A percentile compares a stretch with the other conserved stretches of the same genome.
Conservation (phyloP, 2,888 invertebrate genomes). For the Heliothis peltigera region DNA sequence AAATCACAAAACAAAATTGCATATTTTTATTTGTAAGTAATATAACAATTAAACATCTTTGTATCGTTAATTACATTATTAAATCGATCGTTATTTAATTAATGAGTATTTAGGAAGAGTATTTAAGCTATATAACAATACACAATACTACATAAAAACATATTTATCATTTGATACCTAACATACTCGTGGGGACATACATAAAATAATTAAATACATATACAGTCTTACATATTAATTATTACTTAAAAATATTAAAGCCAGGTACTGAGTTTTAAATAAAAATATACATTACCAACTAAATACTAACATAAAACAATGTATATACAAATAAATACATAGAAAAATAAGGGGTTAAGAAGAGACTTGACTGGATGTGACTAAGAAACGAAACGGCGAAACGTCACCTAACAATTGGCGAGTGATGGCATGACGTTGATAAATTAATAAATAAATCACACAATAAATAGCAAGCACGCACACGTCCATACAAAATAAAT, state of each 20-base stretch:
- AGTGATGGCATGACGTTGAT: constrained; percentile 64
- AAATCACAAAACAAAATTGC: constrained; percentile 48
- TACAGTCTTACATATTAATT: constrained; percentile 65
- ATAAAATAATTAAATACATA: constrained; percentile 41
- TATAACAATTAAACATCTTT: constrained; percentile 55
- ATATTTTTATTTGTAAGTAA: constrained; percentile 57
- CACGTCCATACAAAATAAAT: constrained; percentile 76
- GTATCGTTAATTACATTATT: constrained; percentile 47
- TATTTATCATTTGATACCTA: constrained; percentile 40
- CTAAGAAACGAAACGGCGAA: constrained; percentile 49
- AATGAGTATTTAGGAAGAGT: constrained; percentile 57
- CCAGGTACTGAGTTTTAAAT: constrained; percentile 75
- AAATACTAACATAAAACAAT: constrained; percentile 67
- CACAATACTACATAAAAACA: constrained; percentile 34
- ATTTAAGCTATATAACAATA: constrained; percentile 38
- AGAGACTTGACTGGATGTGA: constrained; percentile 61
- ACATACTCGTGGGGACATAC: constrained; percentile 55
- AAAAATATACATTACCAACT: constrained; percentile 60
- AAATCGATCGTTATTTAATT: constrained; percentile 41
- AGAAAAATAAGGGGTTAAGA: constrained; percentile 43
- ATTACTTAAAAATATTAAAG: constrained; percentile 84
- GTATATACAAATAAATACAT: constrained; percentile 69
- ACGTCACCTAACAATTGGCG: constrained; percentile 39
- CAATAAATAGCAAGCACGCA: constrained; percentile 74
- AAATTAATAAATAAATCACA: constrained; percentile 59